Percentiles rank a stretch among this genome's conserved stretches.
phyloP scores from a whole-genome alignment of 2,797 vertebrate species.

The Crax fasciolata region DNA sequence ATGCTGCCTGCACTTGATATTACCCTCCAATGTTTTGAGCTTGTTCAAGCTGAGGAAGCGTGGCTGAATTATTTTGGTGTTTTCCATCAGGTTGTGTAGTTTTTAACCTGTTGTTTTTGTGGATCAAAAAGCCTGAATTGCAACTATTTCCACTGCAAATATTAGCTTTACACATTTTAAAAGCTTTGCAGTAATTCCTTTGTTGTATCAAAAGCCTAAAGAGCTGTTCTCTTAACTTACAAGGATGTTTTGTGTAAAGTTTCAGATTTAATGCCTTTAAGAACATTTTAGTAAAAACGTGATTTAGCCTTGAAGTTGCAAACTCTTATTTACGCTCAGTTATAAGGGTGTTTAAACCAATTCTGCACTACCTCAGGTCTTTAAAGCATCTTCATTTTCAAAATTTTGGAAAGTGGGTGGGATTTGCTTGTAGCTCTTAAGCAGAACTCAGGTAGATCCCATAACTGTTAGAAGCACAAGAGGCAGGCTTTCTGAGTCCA shows the following conservation, averaged over 20 bases:
- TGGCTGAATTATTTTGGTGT: background rate
- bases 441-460: background rate
- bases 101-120: background rate
- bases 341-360: background rate
- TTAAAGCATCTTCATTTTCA: background rate
- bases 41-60: background rate
- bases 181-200: background rate
- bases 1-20: background rate
- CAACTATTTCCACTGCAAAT: background rate
- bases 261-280: background rate
- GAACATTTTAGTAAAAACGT: background rate
- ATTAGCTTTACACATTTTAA: background rate
- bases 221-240: background rate
- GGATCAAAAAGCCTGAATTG: background rate
- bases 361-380: background rate
- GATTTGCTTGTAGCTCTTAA: background rate
- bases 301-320: background rate
- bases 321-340: background rate
- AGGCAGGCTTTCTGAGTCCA: background rate
- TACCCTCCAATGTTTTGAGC: background rate
- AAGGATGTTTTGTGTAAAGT: background rate
- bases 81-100: background rate
- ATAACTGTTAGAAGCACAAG: accelerated
- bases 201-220: background rate
- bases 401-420: background rate